These are phyloP conservation scores for Halictus rubicundus DNA, from an alignment of 1,140 invertebrate genomes.

Conservation along the genomic window DNA sequence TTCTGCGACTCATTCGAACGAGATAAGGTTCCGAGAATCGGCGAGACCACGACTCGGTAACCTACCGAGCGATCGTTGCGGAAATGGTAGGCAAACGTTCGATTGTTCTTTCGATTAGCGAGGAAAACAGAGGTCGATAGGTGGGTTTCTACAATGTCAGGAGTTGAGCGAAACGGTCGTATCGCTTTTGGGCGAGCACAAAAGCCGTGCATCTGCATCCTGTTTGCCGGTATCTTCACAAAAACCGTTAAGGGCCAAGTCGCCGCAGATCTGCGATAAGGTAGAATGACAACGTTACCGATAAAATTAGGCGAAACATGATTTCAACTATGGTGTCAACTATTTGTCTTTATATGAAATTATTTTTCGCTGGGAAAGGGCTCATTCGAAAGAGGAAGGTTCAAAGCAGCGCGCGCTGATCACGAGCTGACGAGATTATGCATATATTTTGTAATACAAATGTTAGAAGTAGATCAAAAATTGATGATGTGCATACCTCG, in stretches of 20 bases:
- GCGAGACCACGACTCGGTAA: background rate
- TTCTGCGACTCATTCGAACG: background rate
- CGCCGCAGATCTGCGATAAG: too few species aligned
- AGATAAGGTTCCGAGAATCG: conserved; percentile 10
- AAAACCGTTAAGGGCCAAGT: conserved; percentile 56
- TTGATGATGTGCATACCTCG: too few species aligned
- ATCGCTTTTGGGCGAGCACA: conserved; percentile 11
- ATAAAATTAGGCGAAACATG: too few species aligned
- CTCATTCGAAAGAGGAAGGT: too few species aligned
- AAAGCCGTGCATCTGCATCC: conserved; percentile 37
- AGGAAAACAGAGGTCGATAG: background rate
- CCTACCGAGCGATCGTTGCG: background rate
- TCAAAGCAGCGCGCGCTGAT: too few species aligned
- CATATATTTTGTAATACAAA: too few species aligned
- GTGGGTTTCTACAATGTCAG: background rate
- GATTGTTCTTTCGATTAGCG: background rate
- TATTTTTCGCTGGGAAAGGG: too few species aligned
- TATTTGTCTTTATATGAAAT: too few species aligned
- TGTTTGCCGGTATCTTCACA: conserved; percentile 15
- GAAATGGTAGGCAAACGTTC: background rate
- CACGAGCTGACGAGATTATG: too few species aligned
- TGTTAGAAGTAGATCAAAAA: too few species aligned
- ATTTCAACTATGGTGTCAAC: too few species aligned
- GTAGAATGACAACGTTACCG: too few species aligned
- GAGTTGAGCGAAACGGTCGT: background rate